Evolutionary conservation across 2,888 invertebrate species (phyloP), one percentile per base, ranked within the genome.

Genomic region (Drosophila dives): DNA sequence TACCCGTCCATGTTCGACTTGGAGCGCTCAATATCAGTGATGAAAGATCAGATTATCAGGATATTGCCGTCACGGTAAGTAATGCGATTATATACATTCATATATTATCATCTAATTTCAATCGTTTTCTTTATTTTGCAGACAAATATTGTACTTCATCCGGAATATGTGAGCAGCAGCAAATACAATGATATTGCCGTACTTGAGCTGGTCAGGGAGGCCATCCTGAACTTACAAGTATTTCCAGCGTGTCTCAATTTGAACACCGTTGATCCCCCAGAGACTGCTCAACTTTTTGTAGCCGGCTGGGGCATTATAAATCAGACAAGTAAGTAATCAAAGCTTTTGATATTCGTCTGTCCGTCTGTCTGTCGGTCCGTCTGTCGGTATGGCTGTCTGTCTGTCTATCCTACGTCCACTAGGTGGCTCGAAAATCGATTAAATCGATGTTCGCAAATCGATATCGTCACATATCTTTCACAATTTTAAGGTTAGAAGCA

Each of bases 221-320:
- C 81, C 0, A 51, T 17, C 11, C 45, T 75, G 10, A 66, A 48
- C 2, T n/a, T 53, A 3, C 62, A 70, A n/a, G 68, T 87, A 2
- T 81, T 72, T 70, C 87, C 92, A 20, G 80, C 89, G 10, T 91
- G 92, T 50, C 60, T 92, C 45, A 78, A 91, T 45, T 79, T 87
- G 0, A 64, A 86, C 4, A 10, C 34, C 6, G 33, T 2, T 0
- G 92, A 92, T 79, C 87, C 92, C 0, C 80, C 85, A 4, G 8
- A 60, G 3, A 40, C 40, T 0, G 33, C 77, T 2, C 65, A 64
- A 36, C 69, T 91, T 11, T 91, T 75, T 65, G 92, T 91, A 1
- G 80, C 91, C 32, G 92, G 92, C n/a, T 92, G 92, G 92, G 92
- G 92, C 1, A 66, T 81, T 1, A 72, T 89, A 20, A 86, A 92